phyloP scores from a whole-genome alignment of 2,888 invertebrate species.

The Drosophila paramelanica region DNA sequence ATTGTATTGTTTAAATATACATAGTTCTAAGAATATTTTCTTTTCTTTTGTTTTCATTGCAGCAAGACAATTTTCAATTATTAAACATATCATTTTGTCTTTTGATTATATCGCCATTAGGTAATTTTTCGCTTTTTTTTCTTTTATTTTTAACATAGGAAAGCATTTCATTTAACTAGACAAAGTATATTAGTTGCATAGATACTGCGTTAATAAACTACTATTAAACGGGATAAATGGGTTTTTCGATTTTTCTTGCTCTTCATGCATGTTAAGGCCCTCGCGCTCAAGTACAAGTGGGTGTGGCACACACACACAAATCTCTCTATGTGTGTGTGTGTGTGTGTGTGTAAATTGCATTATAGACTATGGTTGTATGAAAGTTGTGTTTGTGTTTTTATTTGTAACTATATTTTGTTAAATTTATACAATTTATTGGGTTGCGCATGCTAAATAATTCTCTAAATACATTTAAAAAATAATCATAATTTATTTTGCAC shows the following conservation, averaged over 20 bases:
- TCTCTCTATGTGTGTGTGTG: conserved; percentile 9
- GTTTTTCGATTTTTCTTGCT: conserved; percentile 29
- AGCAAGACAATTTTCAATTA: conserved; percentile 54
- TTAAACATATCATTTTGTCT: conserved; percentile 58
- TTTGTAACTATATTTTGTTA: conserved; percentile 5
- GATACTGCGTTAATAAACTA: conserved; percentile 57
- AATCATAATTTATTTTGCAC: conserved; percentile 81
- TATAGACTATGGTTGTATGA: conserved; percentile 34
- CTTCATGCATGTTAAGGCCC: conserved; percentile 77
- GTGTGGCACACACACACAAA: conserved; percentile 28
- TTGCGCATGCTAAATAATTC: conserved; percentile 56
- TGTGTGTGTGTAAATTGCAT: conserved; percentile 18
- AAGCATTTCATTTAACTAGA: conserved; percentile 75
- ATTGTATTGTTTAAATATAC: conserved; percentile 69
- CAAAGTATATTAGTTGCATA: conserved; percentile 55
- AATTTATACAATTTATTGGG: conserved; percentile 57
- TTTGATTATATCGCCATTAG: conserved; percentile 79
- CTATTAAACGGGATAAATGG: conserved; percentile 56
- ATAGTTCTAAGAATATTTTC: conserved; percentile 63
- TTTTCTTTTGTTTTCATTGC: conserved; percentile 33
- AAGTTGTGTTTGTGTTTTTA: conserved; percentile 13
- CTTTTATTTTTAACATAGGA: conserved; percentile 63
- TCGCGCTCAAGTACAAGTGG: conserved; percentile 75
- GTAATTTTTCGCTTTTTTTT: conserved; percentile 24
- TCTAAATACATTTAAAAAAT: conserved; percentile 66